phyloP scores from a whole-genome alignment of 30 jellyfish, hydroid and myxozoan genomes.

The Nemopilema nomurai region DNA sequence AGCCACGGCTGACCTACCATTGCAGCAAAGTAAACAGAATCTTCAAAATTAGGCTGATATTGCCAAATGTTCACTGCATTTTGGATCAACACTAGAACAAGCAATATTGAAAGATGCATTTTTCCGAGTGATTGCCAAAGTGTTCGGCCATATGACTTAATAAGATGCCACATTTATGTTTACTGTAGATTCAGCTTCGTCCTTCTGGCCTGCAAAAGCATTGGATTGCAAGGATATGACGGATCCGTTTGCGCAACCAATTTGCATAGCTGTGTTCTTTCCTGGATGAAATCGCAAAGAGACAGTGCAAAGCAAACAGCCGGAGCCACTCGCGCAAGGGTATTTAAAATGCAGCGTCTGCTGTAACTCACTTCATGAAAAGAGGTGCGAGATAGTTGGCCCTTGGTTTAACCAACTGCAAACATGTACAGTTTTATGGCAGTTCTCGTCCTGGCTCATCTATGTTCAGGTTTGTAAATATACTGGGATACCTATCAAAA shows the following conservation, averaged over 20 bases:
- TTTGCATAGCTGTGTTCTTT: background rate
- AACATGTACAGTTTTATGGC: background rate
- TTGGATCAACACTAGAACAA: background rate
- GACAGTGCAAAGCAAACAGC: background rate
- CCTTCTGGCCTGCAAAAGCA: background rate
- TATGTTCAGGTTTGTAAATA: background rate
- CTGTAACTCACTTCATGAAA: background rate
- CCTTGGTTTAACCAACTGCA: too few species aligned
- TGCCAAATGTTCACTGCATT: background rate
- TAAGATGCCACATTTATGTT: background rate
- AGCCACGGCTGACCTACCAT: too few species aligned
- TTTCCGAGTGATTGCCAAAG: background rate
- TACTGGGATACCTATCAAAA: too few species aligned
- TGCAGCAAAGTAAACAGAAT: background rate
- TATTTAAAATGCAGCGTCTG: background rate
- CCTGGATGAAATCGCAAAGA: background rate
- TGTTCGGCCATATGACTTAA: background rate
- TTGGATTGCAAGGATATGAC: too few species aligned
- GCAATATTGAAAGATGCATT: background rate
- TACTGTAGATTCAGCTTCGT: background rate
- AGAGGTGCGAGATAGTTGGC: background rate
- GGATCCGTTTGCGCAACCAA: background rate
- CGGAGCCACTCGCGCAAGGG: background rate
- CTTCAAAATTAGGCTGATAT: background rate
- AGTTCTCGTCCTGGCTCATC: background rate